Evolutionary conservation across 1,140 invertebrate species (phyloP).

Genomic region (Halotydeus destructor): DNA sequence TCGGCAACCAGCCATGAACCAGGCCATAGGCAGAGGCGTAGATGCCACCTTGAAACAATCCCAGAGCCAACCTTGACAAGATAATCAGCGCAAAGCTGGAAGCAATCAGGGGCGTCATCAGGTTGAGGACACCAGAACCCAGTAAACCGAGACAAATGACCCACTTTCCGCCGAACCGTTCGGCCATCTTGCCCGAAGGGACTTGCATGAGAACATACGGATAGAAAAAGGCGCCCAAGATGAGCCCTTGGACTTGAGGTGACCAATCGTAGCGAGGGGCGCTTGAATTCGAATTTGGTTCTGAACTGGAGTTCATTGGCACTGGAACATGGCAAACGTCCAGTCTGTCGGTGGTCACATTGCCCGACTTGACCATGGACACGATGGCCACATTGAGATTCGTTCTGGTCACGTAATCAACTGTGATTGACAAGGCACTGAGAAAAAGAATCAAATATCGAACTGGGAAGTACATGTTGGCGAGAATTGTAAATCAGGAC

Average conservation of each 20-base stretch:
- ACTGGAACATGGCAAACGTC: too few relatives aligned
- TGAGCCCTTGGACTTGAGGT: constrained; percentile 25
- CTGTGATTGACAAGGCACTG: too few relatives aligned
- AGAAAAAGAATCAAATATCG: too few relatives aligned
- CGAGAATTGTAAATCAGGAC: too few relatives aligned
- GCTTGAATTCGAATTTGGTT: too few relatives aligned
- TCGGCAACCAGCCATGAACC: constrained; percentile 19
- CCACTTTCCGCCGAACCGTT: constrained; percentile 48
- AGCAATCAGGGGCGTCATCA: constrained; percentile 13
- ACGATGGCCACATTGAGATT: too few relatives aligned
- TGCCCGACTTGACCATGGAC: too few relatives aligned
- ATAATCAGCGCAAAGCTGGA: constrained; percentile 1
- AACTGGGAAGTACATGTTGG: too few relatives aligned
- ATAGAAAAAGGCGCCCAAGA: constrained; percentile 64
- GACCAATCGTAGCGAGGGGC: too few relatives aligned
- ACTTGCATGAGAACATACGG: constrained; percentile 62
- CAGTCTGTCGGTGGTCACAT: too few relatives aligned
- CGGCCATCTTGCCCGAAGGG: constrained; percentile 53
- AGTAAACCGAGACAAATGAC: constrained; percentile 29
- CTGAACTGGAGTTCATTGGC: too few relatives aligned
- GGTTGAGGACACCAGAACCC: constrained; percentile 6
- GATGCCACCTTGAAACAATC: constrained; percentile 18
- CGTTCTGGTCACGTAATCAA: too few relatives aligned
- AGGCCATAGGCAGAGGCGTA: constrained; percentile 23
- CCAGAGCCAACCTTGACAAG: constrained; percentile 9